These are phyloP conservation scores for Pseudococcus longispinus DNA, from an alignment of 2,888 invertebrate species.

Conservation along the genomic window DNA sequence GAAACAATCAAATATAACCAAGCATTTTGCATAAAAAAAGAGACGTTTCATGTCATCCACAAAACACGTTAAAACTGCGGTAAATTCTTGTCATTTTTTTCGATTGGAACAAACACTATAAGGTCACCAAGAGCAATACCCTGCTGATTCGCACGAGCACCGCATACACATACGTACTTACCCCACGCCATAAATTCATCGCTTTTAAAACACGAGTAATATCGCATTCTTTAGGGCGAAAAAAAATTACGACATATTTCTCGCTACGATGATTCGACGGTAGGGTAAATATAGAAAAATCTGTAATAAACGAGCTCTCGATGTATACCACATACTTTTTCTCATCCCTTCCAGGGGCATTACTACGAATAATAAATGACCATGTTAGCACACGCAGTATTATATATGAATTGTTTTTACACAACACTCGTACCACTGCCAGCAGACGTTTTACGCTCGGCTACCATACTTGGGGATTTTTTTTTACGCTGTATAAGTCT, in stretches of 20 bases:
- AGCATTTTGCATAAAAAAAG: no score
- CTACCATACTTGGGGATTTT: not conserved
- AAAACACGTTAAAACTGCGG: no score
- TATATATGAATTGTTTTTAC: not conserved
- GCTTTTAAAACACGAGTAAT: not conserved
- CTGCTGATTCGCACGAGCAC: not conserved
- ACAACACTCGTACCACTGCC: not conserved
- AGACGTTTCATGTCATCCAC: no score
- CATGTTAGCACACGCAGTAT: not conserved
- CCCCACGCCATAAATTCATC: not conserved
- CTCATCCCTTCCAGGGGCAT: not conserved
- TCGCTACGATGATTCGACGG: not conserved
- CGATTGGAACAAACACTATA: no score
- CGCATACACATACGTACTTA: not conserved
- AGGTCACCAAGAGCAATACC: not conserved
- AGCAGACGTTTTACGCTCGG: not conserved
- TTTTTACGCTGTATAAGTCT: not conserved
- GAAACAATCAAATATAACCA: no score
- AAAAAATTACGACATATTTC: not conserved
- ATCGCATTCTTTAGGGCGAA: not conserved
- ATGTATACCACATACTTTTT: not conserved
- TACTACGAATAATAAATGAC: not conserved
- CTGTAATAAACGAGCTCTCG: not conserved
- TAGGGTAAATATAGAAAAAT: not conserved
- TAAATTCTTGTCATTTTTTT: no score